Evolutionary conservation across 2,888 invertebrate genomes (phyloP).

Genomic region (Clitarchus hookeri): DNA sequence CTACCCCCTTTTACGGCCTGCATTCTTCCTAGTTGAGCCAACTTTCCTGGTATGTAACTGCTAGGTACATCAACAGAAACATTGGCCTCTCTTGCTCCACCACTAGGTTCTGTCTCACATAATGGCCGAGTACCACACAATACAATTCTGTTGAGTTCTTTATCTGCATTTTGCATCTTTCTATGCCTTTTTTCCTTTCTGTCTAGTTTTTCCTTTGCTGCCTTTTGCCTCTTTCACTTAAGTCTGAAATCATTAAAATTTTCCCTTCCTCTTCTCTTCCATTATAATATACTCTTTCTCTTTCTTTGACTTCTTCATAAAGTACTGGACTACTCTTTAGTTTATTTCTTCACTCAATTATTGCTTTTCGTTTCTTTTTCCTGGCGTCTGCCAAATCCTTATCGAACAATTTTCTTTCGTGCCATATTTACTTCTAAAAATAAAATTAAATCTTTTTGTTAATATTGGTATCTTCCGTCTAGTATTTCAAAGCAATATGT

Average conservation of each 20-base stretch:
- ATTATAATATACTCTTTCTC: not conserved
- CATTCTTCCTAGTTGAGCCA: slow-evolving; percentile 2
- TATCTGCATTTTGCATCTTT: not conserved
- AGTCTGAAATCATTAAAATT: not conserved
- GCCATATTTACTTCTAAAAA: slow-evolving; percentile 3
- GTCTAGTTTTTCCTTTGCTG: not conserved
- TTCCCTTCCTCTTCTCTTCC: not conserved
- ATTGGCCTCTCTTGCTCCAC: not conserved
- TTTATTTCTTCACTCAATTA: not conserved
- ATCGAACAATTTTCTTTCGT: not conserved
- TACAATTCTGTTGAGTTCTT: not conserved
- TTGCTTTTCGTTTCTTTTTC: not conserved
- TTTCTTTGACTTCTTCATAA: not conserved
- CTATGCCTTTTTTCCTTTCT: not conserved
- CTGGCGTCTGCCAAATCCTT: not conserved
- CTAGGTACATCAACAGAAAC: not conserved
- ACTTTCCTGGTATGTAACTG: not conserved
- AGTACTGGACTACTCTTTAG: not conserved
- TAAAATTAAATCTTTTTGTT: not conserved
- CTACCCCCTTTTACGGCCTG: not conserved
- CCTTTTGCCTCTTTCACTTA: slow-evolving; percentile 17
- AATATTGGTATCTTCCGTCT: too few species aligned
- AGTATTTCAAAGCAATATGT: not conserved
- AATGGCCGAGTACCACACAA: not conserved
- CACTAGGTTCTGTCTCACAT: not conserved